Evolutionary conservation across 2,113 vertebrate species (phyloP).

Genomic region (Nymphicus hollandicus): DNA sequence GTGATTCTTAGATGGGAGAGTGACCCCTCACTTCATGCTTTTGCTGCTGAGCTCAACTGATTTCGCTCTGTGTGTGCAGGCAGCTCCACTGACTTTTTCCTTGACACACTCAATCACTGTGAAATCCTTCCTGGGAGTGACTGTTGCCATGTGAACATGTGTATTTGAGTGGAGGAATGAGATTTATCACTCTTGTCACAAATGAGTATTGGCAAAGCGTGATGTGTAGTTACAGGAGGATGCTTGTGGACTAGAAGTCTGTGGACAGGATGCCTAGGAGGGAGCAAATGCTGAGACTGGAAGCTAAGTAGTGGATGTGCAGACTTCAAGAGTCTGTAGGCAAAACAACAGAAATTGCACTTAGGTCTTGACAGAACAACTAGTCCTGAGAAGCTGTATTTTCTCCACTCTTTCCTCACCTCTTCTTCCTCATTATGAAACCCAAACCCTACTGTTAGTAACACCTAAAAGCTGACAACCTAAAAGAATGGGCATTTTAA

Average conservation of each 20-base stretch:
- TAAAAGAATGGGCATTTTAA: background rate
- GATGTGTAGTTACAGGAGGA: background rate
- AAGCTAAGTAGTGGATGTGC: background rate
- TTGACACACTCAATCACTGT: background rate
- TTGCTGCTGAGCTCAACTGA: background rate
- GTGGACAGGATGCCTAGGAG: background rate
- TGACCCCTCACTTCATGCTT: background rate
- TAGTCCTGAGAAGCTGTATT: background rate
- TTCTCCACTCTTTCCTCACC: background rate
- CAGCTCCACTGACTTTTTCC: background rate
- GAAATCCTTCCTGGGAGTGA: background rate
- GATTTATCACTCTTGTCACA: background rate
- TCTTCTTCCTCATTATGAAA: background rate
- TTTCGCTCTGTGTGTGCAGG: background rate
- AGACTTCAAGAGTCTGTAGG: background rate
- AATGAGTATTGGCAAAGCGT: background rate
- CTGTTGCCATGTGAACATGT: background rate
- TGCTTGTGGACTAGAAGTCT: background rate
- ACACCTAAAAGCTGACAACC: background rate
- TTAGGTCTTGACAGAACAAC: background rate
- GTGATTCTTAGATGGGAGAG: background rate
- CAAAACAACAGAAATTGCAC: background rate
- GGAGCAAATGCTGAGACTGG: background rate
- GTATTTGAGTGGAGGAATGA: background rate
- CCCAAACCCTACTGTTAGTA: background rate